Base-by-base conservation (phyloP, 1,140 invertebrate species). In the Aporrectodea caliginosa region DNA sequence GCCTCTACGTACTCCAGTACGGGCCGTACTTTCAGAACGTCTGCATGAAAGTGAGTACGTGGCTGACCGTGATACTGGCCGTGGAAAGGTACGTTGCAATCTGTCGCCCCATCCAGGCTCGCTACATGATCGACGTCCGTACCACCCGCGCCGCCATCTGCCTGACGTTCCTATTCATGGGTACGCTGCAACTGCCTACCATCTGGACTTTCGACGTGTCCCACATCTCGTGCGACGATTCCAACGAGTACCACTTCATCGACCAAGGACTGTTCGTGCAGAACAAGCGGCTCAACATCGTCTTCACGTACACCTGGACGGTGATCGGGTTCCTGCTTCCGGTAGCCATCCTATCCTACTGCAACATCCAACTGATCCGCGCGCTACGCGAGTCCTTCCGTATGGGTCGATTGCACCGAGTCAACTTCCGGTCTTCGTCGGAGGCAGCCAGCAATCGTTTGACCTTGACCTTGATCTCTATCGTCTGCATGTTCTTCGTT, bases 291-390 rank as follows among this genome's bases (percentile, higher is more conserved):
- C 71, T 83, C 31, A 85, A 86, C 29, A 83, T 80, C 29, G 75
- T 78, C 14, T 87, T 87, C 76, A 72, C 85, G 68, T 79, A 84
- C 16, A 16, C 84, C n/a, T 87, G 86, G 86, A 85, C 86, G 0
- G 82, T 86, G 6, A 68, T 86, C 12, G 86, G 86, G 29, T 87
- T 87, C 74, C 84, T 87, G 58, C 0, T 74, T 1, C 78, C 78
- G 12, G 78, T 74, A 14, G 78, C 2, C 70, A 27, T 72, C 70
- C 70, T 72, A 2, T 2, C 14, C n/a, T 72, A 72, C 70, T 72
- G 70, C 27, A 72, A 72, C 70, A n/a, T 27, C 27, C n/a, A 72
- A 2, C 70, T 72, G 70, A 27, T 72, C 6, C n/a, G n/a, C 31
- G 70, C 70, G 6, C 70, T 72, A 2, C 70, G 70, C 31, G 70